These are phyloP conservation scores for Cichladusa arquata DNA, from an alignment of 2,113 vertebrate species.

Conservation along the genomic window DNA sequence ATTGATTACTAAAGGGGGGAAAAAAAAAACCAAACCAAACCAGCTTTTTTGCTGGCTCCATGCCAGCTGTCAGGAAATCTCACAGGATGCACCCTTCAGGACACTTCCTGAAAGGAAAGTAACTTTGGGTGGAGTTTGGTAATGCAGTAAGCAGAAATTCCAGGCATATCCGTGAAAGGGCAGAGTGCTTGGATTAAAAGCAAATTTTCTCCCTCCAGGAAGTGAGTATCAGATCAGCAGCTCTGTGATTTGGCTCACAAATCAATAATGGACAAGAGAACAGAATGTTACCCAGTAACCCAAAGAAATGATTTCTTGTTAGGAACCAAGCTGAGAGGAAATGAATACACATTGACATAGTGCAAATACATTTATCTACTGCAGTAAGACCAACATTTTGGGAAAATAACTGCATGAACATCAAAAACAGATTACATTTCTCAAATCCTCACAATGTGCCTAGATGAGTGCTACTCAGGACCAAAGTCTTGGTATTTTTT, in stretches of 20 bases:
- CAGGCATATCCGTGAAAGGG: neutral
- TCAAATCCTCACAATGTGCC: neutral
- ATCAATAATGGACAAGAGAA: neutral
- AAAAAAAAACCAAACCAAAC: too few relatives aligned
- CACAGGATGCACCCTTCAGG: conserved; percentile 37
- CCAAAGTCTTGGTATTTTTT: neutral
- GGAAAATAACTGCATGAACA: neutral
- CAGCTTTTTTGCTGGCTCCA: neutral
- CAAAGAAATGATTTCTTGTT: neutral
- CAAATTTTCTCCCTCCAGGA: conserved; percentile 5
- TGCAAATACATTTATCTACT: neutral
- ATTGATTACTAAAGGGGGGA: neutral
- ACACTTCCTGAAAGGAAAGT: conserved; percentile 57
- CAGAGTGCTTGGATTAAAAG: neutral
- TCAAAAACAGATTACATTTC: neutral
- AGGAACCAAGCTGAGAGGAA: neutral
- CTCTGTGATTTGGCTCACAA: neutral
- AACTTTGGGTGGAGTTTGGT: conserved; percentile 42
- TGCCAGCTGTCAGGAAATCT: neutral
- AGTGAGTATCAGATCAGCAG: neutral
- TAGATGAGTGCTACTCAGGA: neutral
- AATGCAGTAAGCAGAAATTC: neutral
- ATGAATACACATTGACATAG: neutral
- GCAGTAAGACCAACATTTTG: neutral
- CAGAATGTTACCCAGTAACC: neutral